A percentile compares a stretch with the other conserved stretches of the same genome.
phyloP scores from a whole-genome alignment of 1,140 invertebrate species.

The Temnothorax curvispinosus region DNA sequence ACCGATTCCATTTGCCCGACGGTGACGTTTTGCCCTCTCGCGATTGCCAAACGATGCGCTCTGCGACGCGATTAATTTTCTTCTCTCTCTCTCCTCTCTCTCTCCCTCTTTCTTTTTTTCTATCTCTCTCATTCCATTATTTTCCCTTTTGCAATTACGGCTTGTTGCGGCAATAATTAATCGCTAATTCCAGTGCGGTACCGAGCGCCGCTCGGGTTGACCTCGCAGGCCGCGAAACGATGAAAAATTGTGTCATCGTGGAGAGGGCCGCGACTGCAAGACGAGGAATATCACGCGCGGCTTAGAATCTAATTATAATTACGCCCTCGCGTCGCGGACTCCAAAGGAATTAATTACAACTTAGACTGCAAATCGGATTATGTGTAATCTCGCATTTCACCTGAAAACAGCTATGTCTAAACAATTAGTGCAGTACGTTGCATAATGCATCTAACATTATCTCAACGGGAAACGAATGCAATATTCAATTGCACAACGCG shows the following conservation, averaged over 20 bases:
- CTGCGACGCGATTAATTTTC: slow-evolving; percentile 30
- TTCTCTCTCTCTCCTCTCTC: not conserved
- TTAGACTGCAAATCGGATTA: slow-evolving; percentile 47
- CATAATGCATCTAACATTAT: not conserved
- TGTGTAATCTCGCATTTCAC: slow-evolving; percentile 20
- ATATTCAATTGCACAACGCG: not conserved
- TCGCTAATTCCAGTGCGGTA: slow-evolving; percentile 23
- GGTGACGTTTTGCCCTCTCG: slow-evolving; percentile 46
- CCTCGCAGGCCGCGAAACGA: not conserved
- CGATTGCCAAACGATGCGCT: slow-evolving; percentile 54
- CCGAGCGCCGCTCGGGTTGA: not conserved
- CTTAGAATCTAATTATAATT: slow-evolving; percentile 62
- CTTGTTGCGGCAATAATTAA: slow-evolving; percentile 55
- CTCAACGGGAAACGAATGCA: slow-evolving; percentile 13
- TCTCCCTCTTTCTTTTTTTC: too few relatives aligned
- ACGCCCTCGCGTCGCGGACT: not conserved
- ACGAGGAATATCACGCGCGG: not conserved
- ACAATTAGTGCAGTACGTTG: slow-evolving; percentile 21
- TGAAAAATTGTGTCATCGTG: slow-evolving; percentile 25
- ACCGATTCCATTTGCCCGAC: slow-evolving; percentile 43
- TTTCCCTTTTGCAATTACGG: slow-evolving; percentile 50
- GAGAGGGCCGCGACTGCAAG: not conserved
- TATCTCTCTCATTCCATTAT: slow-evolving; percentile 7
- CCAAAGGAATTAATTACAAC: slow-evolving; percentile 59
- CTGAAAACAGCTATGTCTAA: slow-evolving; percentile 4